Evolutionary conservation across 2,888 invertebrate genomes (phyloP).

Genomic region (Cantharis nigra): DNA sequence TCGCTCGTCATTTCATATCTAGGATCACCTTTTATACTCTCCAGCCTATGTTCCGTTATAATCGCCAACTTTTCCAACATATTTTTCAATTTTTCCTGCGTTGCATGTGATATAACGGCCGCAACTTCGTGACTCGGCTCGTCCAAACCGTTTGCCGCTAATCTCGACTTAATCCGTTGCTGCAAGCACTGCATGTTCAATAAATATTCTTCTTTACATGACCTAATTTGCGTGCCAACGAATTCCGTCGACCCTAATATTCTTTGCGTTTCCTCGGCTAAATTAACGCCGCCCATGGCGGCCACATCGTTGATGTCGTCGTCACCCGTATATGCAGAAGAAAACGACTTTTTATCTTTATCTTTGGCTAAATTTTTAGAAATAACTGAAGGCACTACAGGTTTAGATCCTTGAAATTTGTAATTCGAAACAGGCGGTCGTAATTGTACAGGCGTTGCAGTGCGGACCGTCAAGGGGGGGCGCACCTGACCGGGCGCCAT

Average conservation of each 20-base stretch:
- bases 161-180: constrained; percentile 74
- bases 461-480: constrained; percentile 50
- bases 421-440: constrained; percentile 51
- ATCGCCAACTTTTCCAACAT: constrained; percentile 89
- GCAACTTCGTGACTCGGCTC: constrained; percentile 88
- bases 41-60: constrained; percentile 93
- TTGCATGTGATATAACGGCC: constrained; percentile 88
- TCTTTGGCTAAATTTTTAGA: constrained; percentile 70
- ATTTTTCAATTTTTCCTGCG: constrained; percentile 90
- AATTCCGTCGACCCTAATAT: constrained; percentile 84
- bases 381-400: constrained; percentile 60
- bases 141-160: constrained; percentile 78
- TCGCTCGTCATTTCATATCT: constrained; percentile 75
- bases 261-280: constrained; percentile 93
- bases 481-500: constrained; percentile 39
- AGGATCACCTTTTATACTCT: constrained; percentile 87
- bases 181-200: constrained; percentile 78
- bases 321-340: constrained; percentile 62
- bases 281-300: constrained; percentile 98
- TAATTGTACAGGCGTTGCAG: constrained; percentile 46
- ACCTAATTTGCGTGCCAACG: constrained; percentile 77
- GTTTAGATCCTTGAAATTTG: constrained; percentile 58
- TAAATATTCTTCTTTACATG: constrained; percentile 92
- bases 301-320: constrained; percentile 99
- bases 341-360: constrained; percentile 73